Base-by-base conservation (phyloP, 1,140 invertebrate species). In the Caerostris darwini region DNA sequence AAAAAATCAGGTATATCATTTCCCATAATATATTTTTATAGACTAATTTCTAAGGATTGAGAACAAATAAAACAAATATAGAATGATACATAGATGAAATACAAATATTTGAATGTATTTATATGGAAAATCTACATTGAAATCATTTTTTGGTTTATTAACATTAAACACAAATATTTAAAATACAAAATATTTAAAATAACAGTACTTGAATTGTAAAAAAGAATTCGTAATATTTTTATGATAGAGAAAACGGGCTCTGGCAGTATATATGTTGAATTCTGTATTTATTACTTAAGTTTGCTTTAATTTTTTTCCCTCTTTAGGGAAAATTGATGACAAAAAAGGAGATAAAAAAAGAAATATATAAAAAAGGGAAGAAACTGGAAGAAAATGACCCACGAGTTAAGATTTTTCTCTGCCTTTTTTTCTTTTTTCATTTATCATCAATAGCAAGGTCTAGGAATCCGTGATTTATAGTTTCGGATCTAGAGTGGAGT, bases 381-480 rank as follows among this genome's bases (percentile, higher is more conserved):
- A 34, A 34, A 34, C 34, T 34, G 34, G 34, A 34, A 34, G 34
- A 34, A 34, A 34, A 34, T 34, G 57, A n/a, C 82, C 82, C 82
- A n/a, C 17, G 57, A 85, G 82, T 85, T 85, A 85, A 85, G 82
- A 85, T 57, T 85, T 77, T 77, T 50, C 34, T 50, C n/a, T n/a
- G n/a, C n/a, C n/a, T n/a, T n/a, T n/a, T n/a, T n/a, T n/a, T n/a
- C 19, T 10, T 77, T 85, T 85, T 85, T 85, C 82, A 85, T 85
- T 85, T 85, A 85, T 85, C 82, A 85, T 85, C 82, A 85, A 85
- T 85, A 58, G 82, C 82, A 85, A 34, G 7, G 82, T 58, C 82
- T 85, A 19, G 19, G 54, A 85, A 57, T 56, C 82, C 19, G 54
- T 85, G 82, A 85, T 85, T 85, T 85, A 85, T 85, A 85, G 57